A percentile compares a stretch with the other conserved stretches of the same genome.
Conservation (phyloP, 2,797 vertebrate species). For the Glyptemys insculpta region DNA sequence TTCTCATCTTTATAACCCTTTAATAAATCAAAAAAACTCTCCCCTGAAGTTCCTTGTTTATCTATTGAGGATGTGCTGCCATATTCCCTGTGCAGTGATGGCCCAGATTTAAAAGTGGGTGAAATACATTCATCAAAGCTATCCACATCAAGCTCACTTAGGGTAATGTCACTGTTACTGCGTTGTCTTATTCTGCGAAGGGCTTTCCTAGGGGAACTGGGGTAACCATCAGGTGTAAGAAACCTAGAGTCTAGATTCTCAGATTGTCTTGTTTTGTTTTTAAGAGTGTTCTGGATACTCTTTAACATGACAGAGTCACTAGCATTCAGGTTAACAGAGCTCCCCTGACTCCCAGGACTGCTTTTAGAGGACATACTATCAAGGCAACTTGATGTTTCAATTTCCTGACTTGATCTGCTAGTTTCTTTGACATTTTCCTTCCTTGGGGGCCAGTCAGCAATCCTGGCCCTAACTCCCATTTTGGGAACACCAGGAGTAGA, state of each 20-base stretch:
- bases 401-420: conserved; percentile 85
- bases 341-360: conserved; percentile 88
- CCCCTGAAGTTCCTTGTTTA: conserved; percentile 93
- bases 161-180: conserved; percentile 97
- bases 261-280: conserved; percentile 86
- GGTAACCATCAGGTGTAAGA: conserved; percentile 89
- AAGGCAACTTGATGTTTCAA: conserved; percentile 85
- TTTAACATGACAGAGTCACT: conserved; percentile 95
- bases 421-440: conserved; percentile 89
- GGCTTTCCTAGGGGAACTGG: conserved; percentile 87
- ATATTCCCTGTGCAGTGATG: conserved; percentile 94
- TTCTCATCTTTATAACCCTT: conserved; percentile 93
- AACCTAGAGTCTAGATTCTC: conserved; percentile 90
- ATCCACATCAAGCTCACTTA: conserved; percentile 96
- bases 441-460: conserved; percentile 97
- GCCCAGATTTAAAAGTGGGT: conserved; percentile 90
- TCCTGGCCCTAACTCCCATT: conserved; percentile 97
- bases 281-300: conserved; percentile 94
- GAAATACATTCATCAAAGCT: conserved; percentile 95
- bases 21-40: conserved; percentile 95
- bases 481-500: conserved; percentile 94
- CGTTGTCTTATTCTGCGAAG: conserved; percentile 92
- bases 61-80: conserved; percentile 98
- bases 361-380: conserved; percentile 87
- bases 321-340: conserved; percentile 89